Evolutionary conservation across 2,888 invertebrate species (phyloP).

Genomic region (Cantharis nigra): DNA sequence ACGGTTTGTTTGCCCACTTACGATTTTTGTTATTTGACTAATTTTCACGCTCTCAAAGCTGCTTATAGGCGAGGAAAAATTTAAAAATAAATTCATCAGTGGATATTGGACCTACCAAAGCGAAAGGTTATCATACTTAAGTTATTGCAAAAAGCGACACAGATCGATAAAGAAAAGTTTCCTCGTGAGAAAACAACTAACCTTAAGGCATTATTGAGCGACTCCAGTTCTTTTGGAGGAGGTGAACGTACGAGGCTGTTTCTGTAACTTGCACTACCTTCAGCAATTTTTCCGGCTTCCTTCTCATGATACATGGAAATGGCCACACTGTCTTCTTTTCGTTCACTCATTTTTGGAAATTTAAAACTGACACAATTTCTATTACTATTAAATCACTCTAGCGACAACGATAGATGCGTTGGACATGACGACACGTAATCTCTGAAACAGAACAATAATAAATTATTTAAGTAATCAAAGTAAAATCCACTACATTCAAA

Average conservation of each 20-base stretch:
- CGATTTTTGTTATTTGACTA: background rate
- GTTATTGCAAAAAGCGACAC: background rate
- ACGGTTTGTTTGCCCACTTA: background rate
- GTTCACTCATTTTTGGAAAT: constrained; percentile 16
- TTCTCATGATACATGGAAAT: constrained; percentile 54
- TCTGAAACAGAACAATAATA: background rate
- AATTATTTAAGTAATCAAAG: background rate
- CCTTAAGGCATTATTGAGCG: constrained; percentile 67
- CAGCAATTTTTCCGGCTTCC: constrained; percentile 39
- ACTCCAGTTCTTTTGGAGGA: constrained; percentile 58
- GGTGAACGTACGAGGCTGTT: constrained; percentile 48
- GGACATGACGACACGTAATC: background rate
- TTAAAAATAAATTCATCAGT: background rate
- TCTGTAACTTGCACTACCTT: constrained; percentile 42
- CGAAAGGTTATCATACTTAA: background rate
- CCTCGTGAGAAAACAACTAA: constrained; percentile 49
- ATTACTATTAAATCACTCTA: background rate
- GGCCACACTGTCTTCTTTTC: constrained; percentile 24
- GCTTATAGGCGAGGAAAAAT: background rate
- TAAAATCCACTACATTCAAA: background rate
- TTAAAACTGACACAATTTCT: background rate
- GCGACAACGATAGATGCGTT: background rate
- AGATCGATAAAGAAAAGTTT: background rate
- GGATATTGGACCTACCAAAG: background rate
- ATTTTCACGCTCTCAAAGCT: background rate